A percentile compares a stretch with the other conserved stretches of the same genome.
These are phyloP conservation scores for Nycticryphes semicollaris DNA, from an alignment of 2,113 vertebrate species.

Conservation along the genomic window DNA sequence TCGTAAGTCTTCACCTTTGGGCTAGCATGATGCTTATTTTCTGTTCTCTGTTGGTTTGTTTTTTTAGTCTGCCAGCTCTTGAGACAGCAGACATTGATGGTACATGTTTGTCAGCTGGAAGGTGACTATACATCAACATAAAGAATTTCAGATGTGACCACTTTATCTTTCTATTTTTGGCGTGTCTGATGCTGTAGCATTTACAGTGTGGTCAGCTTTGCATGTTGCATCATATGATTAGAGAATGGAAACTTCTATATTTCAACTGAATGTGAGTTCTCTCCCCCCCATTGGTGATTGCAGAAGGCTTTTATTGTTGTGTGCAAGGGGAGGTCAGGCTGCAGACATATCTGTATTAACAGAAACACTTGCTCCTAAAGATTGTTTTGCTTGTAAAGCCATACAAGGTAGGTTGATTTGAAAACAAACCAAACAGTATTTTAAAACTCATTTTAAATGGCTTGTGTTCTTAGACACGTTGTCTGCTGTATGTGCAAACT, in stretches of 20 bases:
- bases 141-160: not conserved
- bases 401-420: not conserved
- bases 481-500: not conserved
- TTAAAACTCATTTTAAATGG: not conserved
- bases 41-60: not conserved
- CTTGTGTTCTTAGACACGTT: not conserved
- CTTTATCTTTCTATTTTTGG: not conserved
- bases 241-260: not conserved
- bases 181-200: not conserved
- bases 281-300: not conserved
- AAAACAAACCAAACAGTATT: not conserved
- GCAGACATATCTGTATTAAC: not conserved
- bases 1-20: not conserved
- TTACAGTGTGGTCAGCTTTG: not conserved
- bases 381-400: conserved; percentile 3
- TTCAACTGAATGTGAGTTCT: not conserved
- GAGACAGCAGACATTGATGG: not conserved
- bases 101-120: not conserved
- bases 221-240: not conserved
- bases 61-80: not conserved
- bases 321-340: not conserved
- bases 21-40: not conserved
- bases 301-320: conserved; percentile 19
- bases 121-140: not conserved
- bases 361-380: not conserved